Base-by-base conservation (phyloP, 2,797 vertebrate species). In the Chaenodraco wilsoni region DNA sequence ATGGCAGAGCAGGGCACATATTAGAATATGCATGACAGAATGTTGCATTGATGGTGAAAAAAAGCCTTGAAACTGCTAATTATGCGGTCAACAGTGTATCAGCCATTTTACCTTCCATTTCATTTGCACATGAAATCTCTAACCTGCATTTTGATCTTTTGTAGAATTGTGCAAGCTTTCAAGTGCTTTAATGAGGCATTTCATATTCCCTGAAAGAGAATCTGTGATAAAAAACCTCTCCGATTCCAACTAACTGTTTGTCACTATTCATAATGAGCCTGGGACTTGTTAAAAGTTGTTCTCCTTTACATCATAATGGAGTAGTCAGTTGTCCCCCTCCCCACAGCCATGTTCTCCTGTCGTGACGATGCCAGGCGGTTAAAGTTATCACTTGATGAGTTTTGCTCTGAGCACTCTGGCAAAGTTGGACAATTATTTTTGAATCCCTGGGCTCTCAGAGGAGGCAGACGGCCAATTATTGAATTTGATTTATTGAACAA, bases 171-270 rank as follows among this genome's bases (percentile, higher is more conserved):
- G 72, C 57, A 49, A 67, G 86, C 91, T 93, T 94, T 94, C 76
- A 92, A 91, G 86, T 88, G 74, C 92, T 86, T 91, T 94, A 93
- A 95, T 92, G 90, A 94, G 86, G 80, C 71, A 41, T 76, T 81
- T 84, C 83, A 83, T 64, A 78, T 84, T 85, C 88, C 76, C 72
- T 83, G 81, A 84, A 72, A 81, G 83, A 74, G 70, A 82, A 74
- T 80, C 51, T 60, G 68, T 10, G 58, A 79, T 65, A 44, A 85
- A 87, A 77, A 83, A 83, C 84, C 84, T 76, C 72, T 74, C 64
- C 48, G 48, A 62, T 79, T 41, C 73, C 67, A 64, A 65, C 82
- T 74, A 74, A 81, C 81, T 79, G 70, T 90, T 86, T 88, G 82
- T 89, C 82, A 79, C 78, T 79, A 83, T 84, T 81, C 74, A 84